phyloP scores from a whole-genome alignment of 2,888 invertebrate species.

The Hartigia nigra region DNA sequence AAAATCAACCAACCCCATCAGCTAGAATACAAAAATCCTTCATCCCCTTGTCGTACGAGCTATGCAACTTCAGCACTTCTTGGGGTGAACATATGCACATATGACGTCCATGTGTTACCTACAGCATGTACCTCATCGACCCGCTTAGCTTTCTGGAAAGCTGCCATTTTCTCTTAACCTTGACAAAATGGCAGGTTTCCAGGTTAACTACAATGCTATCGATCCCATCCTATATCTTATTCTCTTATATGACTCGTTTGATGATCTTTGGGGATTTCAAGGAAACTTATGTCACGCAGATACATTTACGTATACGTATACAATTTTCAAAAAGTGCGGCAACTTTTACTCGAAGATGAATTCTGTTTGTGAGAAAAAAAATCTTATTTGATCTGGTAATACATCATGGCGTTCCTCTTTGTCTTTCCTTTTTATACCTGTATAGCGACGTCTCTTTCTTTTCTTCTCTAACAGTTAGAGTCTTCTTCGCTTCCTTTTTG shows the following conservation, averaged over 20 bases:
- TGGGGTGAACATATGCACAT: background rate
- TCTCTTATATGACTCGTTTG: background rate
- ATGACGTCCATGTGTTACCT: background rate
- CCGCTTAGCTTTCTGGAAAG: conserved; percentile 38
- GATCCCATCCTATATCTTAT: conserved; percentile 20
- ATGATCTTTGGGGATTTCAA: background rate
- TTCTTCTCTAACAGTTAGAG: background rate
- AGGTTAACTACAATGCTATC: conserved; percentile 44
- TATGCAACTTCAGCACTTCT: background rate
- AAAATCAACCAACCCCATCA: conserved; percentile 11
- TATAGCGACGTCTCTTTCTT: background rate
- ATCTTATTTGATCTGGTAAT: background rate
- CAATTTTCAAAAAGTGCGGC: background rate
- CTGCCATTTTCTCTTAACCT: conserved; percentile 52
- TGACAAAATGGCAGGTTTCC: conserved; percentile 44
- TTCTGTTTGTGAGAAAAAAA: background rate
- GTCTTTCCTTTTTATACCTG: background rate
- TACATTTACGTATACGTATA: background rate
- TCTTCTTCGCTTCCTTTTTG: background rate
- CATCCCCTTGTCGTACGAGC: background rate
- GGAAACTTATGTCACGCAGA: background rate
- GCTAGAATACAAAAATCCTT: background rate
- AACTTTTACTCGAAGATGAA: background rate
- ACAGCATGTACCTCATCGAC: background rate
- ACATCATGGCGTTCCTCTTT: background rate